A percentile compares a stretch with the other conserved stretches of the same genome.
These are phyloP conservation scores for Cuculus canorus DNA, from an alignment of 2,797 vertebrate species.

Conservation along the genomic window DNA sequence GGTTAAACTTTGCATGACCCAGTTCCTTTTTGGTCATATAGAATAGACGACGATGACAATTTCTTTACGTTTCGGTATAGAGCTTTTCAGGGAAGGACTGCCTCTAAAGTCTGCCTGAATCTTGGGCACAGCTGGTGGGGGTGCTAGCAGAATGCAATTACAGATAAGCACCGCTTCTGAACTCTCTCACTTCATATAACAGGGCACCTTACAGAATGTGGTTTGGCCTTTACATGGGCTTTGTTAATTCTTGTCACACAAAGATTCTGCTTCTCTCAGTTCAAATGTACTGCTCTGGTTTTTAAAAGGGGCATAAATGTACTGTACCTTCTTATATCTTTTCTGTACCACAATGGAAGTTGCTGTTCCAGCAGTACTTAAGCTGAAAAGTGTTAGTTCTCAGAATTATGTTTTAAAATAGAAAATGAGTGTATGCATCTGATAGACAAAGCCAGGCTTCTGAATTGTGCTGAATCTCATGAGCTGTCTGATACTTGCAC, in stretches of 20 bases:
- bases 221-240: not conserved
- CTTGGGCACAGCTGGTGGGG: not conserved
- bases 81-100: not conserved
- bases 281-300: not conserved
- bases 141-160: not conserved
- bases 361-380: not conserved
- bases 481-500: not conserved
- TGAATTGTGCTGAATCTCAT: not conserved
- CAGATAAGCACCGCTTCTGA: not conserved
- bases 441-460: not conserved
- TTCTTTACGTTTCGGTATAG: not conserved
- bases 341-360: not conserved
- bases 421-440: not conserved
- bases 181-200: not conserved
- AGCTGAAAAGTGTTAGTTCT: not conserved
- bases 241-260: not conserved
- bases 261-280: not conserved
- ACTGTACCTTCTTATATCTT: not conserved
- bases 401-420: slow-evolving; percentile 7
- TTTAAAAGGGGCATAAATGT: not conserved
- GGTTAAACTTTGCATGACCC: not conserved
- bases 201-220: not conserved
- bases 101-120: not conserved
- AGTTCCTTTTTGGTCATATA: not conserved
- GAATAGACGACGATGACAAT: not conserved